Evolutionary conservation across 2,888 invertebrate genomes (phyloP), one percentile per base, ranked within the genome.

Genomic region (Labia minor): DNA sequence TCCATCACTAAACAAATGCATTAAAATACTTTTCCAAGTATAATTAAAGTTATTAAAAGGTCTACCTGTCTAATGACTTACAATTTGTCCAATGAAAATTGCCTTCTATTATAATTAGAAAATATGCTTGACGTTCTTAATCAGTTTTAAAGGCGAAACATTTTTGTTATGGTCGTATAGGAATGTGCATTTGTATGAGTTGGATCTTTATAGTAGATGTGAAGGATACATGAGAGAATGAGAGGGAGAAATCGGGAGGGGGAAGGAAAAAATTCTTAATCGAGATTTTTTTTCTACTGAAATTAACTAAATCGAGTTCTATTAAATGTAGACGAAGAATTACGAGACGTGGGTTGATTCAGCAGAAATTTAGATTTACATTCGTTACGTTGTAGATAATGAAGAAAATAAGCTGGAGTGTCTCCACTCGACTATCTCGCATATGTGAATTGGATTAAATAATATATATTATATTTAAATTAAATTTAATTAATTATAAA

Each of bases 301-400:
- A n/a, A n/a, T n/a, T n/a, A n/a, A n/a, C n/a, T n/a, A n/a, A n/a
- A 26, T 26, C 26, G 4, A 26, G 26, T 3, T 26, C 26, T 8
- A 26, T 26, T 8, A 26, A 26, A 3, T 26, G 26, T n/a, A 33
- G 33, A 11, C 33, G 6, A 14, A 49, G 49, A 14, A 49, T 49
- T 49, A 49, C 49, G n/a, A n/a, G n/a, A n/a, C n/a, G 49, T 49
- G 49, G 49, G 49, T 49, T 49, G 49, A 49, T 49, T 49, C 49
- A 49, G 49, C 49, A 49, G 16, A 49, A 49, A 49, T 49, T 49
- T n/a, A n/a, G n/a, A n/a, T n/a, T n/a, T n/a, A n/a, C n/a, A n/a
- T n/a, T n/a, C n/a, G n/a, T n/a, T n/a, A n/a, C n/a, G n/a, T n/a
- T n/a, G n/a, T n/a, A n/a, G n/a, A n/a, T n/a, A n/a, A n/a, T n/a